Evolutionary conservation across 2,888 invertebrate species (phyloP), one percentile per base, ranked within the genome.

Genomic region (Bellardia bayeri): DNA sequence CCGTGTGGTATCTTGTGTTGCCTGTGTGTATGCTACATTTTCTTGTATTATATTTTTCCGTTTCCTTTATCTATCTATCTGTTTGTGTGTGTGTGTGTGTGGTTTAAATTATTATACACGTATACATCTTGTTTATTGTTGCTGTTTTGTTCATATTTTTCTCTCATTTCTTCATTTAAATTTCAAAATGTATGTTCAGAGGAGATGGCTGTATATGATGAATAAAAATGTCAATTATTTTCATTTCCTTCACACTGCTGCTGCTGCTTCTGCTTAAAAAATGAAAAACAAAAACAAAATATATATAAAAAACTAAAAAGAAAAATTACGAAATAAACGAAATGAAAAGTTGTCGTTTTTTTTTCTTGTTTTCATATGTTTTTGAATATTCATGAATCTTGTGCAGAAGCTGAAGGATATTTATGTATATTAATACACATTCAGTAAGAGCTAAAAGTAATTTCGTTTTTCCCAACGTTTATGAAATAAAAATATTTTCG

Each of bases 151-250:
- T 56, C 14, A 51, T 69, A 69, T 83, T 69, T 75, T 69, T 56
- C 13, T 75, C 69, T 56, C 13, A 63, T 30, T 61, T 71, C 16
- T 71, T 63, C n/a, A n/a, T 81, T 71, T 40, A n/a, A 42, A 63
- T 16, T 54, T 54, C 7, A 54, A 30, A 58, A 58, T 45, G 56
- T 56, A 56, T 56, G 9, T n/a, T 2, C 56, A 56, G 23, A 23
- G 9, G 16, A 13, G 30, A 23, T 58, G 13, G 11, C 23, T 33
- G 56, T 80, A 42, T 79, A 49, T 72, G 80, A 76, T 80, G 76
- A 80, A 87, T 87, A 87, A 76, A 86, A 87, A 87, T 87, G 71
- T 87, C 75, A 84, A 84, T 87, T 87, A 84, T 78, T 87, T 81
- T 87, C 75, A 66, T 80, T 84, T 84, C 66, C 64, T 76, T 87